These are phyloP conservation scores for Setophaga petechia DNA, from an alignment of 2,113 vertebrate species.

Conservation along the genomic window DNA sequence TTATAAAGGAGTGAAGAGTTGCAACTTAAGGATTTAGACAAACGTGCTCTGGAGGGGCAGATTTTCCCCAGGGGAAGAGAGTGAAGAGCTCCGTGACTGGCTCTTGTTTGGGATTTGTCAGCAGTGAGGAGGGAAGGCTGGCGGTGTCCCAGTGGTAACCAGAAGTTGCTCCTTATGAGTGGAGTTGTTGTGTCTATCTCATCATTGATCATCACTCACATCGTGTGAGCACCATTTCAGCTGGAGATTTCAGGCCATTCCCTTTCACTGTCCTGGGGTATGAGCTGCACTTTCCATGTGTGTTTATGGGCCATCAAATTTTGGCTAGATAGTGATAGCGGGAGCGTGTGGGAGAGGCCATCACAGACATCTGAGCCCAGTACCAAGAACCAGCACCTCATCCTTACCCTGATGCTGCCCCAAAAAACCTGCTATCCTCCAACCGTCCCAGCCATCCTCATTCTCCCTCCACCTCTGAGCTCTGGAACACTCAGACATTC, in stretches of 20 bases:
- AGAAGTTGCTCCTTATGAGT: not conserved
- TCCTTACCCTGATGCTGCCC: not conserved
- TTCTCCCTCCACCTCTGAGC: not conserved
- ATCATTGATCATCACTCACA: fast-evolving
- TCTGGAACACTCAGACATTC: not conserved
- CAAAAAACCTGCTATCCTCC: not conserved
- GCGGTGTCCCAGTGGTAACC: not conserved
- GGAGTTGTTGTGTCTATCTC: not conserved
- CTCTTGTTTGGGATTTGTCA: not conserved
- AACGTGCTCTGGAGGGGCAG: not conserved
- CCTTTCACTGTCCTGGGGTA: not conserved
- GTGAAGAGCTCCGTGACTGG: fast-evolving
- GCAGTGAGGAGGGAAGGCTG: not conserved
- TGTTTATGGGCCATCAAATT: not conserved
- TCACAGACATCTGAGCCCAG: not conserved
- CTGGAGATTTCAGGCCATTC: not conserved
- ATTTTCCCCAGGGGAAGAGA: not conserved
- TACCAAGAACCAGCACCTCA: not conserved
- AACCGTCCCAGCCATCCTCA: not conserved
- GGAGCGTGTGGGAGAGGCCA: not conserved
- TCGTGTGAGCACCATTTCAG: fast-evolving
- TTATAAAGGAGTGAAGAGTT: not conserved
- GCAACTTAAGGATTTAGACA: fast-evolving
- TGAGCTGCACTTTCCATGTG: not conserved
- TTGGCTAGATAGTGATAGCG: not conserved